A percentile compares a stretch with the other conserved stretches of the same genome.
Conservation (phyloP, 2,797 vertebrate species). For the Crossoptilon crossoptilon region DNA sequence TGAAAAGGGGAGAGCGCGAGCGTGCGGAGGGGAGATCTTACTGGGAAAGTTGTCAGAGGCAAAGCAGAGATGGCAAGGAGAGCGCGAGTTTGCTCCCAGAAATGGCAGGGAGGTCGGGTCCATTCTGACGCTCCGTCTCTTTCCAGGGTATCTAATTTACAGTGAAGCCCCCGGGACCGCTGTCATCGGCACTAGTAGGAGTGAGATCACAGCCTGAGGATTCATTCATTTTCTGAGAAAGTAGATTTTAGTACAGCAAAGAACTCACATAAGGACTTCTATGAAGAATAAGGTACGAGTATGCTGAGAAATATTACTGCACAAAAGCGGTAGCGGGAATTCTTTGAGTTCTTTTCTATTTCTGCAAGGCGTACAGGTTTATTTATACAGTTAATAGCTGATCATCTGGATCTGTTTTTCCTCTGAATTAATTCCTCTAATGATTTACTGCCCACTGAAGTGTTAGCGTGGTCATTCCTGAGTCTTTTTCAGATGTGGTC, state of each 20-base stretch:
- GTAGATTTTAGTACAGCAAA: conserved; percentile 36
- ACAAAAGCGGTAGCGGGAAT: background rate
- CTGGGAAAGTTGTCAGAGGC: conserved; percentile 55
- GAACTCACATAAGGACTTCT: background rate
- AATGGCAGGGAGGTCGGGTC: conserved; percentile 40
- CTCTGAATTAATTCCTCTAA: background rate
- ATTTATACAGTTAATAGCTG: background rate
- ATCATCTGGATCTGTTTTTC: background rate
- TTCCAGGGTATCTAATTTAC: conserved; percentile 65
- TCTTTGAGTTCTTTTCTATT: background rate
- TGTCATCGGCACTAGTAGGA: conserved; percentile 13
- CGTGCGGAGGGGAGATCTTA: background rate
- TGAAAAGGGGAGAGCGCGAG: background rate
- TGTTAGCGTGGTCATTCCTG: background rate
- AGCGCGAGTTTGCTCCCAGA: conserved; percentile 12
- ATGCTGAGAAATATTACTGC: background rate
- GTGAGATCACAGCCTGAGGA: conserved; percentile 57
- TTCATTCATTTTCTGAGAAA: conserved; percentile 29
- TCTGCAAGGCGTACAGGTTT: background rate
- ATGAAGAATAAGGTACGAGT: background rate
- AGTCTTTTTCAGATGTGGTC: background rate
- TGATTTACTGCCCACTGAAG: background rate
- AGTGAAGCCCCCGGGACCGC: conserved; percentile 57
- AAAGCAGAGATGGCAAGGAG: conserved; percentile 8
- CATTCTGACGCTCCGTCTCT: conserved; percentile 2